These are phyloP conservation scores for Reticulitermes speratus DNA, from an alignment of 1,140 invertebrate species.

Conservation along the genomic window DNA sequence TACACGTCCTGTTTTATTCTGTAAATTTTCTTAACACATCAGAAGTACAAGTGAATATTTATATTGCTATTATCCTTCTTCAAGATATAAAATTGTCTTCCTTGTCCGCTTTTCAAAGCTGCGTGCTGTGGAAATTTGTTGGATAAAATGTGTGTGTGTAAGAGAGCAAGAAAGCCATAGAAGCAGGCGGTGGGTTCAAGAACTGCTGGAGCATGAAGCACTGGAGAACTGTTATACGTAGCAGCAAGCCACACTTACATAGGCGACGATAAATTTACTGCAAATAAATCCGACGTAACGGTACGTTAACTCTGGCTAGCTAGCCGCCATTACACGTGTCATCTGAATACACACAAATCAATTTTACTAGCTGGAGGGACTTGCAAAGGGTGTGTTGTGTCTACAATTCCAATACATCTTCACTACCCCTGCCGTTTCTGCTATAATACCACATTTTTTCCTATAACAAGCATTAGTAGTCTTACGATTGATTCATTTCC, in stretches of 20 bases:
- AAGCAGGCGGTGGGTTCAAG: neutral
- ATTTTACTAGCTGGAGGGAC: neutral
- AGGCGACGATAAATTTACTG: neutral
- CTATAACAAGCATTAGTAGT: neutral
- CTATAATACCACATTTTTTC: neutral
- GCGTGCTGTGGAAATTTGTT: neutral
- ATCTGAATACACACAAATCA: slow-evolving; percentile 16
- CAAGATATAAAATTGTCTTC: neutral
- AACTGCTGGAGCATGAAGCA: neutral
- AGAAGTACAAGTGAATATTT: neutral
- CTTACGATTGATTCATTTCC: neutral
- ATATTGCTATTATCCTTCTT: neutral
- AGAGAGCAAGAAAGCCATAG: neutral
- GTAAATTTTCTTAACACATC: neutral
- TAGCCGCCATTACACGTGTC: slow-evolving; percentile 4
- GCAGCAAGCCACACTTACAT: neutral
- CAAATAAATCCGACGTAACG: neutral
- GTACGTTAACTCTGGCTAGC: neutral
- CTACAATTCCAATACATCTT: neutral
- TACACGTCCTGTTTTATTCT: too few species aligned
- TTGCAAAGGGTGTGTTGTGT: neutral
- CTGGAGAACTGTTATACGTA: neutral
- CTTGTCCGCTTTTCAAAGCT: neutral
- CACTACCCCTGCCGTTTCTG: neutral
- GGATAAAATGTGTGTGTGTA: neutral